These are phyloP conservation scores for Molossus alvarezi DNA, from an alignment of 2,797 vertebrate genomes.

Conservation along the genomic window DNA sequence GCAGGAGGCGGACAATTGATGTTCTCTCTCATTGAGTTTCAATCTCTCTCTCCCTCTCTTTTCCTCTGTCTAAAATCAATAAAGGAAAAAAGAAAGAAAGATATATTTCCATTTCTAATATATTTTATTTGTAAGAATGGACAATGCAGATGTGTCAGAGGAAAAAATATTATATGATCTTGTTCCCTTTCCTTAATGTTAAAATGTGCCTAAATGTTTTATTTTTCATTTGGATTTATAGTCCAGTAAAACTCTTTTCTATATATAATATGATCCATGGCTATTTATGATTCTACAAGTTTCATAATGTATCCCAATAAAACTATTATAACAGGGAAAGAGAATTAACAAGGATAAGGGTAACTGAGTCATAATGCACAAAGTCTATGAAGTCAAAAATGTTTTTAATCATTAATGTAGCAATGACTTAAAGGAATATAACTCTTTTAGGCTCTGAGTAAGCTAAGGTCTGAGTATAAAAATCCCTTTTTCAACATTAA, in stretches of 20 bases:
- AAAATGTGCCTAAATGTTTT: slow-evolving; percentile 47
- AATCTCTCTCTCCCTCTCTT: no score
- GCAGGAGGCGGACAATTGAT: no score
- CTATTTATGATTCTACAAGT: slow-evolving; percentile 82
- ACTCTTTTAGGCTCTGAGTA: slow-evolving; percentile 4
- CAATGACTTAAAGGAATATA: slow-evolving; percentile 62
- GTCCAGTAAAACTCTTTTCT: slow-evolving; percentile 70
- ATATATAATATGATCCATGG: slow-evolving; percentile 72
- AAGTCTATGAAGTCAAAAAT: slow-evolving; percentile 77
- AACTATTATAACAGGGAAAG: slow-evolving; percentile 82
- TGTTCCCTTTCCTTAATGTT: slow-evolving; percentile 26
- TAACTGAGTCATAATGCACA: slow-evolving; percentile 83
- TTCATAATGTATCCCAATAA: slow-evolving; percentile 86
- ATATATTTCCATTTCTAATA: neutral
- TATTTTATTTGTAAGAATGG: neutral
- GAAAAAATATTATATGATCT: slow-evolving; percentile 31
- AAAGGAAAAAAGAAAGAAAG: neutral
- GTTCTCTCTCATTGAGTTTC: no score
- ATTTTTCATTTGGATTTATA: slow-evolving; percentile 77
- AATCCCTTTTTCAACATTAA: neutral
- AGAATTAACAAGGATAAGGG: slow-evolving; percentile 83
- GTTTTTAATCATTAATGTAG: slow-evolving; percentile 78
- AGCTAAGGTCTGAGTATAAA: neutral
- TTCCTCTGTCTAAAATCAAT: no score
- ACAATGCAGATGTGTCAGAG: slow-evolving; percentile 63